Conservation (phyloP, 2,888 invertebrate species). For the Diarsia mendica region DNA sequence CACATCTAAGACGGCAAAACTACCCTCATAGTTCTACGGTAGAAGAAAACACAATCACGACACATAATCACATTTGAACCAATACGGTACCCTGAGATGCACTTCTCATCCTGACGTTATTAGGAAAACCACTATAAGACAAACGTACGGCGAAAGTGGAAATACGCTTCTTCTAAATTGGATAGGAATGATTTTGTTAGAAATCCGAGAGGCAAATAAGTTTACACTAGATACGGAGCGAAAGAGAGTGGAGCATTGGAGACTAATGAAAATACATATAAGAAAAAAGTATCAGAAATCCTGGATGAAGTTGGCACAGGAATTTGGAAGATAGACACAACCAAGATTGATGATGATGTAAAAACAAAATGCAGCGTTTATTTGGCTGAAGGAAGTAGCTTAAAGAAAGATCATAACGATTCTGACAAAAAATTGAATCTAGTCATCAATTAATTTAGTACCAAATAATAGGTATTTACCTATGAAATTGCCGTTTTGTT, state of each 20-base stretch:
- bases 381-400: neutral
- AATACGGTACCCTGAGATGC: conserved; percentile 63
- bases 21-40: conserved; percentile 27
- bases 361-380: neutral
- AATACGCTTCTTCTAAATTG: conserved; percentile 56
- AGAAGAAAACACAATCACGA: conserved; percentile 51
- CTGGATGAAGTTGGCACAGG: neutral
- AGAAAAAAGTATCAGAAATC: neutral
- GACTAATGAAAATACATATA: conserved; percentile 4
- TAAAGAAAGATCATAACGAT: neutral
- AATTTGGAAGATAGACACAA: neutral
- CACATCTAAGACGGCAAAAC: conserved; percentile 31
- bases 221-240: conserved; percentile 36
- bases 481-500: no score
- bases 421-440: neutral
- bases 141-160: conserved; percentile 51
- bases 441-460: neutral
- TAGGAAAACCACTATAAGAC: conserved; percentile 57
- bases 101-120: conserved; percentile 61
- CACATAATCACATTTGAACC: conserved; percentile 67
- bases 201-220: conserved; percentile 46
- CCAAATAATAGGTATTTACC: no score
- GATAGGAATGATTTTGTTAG: conserved; percentile 55
- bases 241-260: conserved; percentile 15
- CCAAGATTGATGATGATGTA: neutral